These are phyloP conservation scores for Serinus canaria DNA, from an alignment of 2,113 vertebrate genomes.

Conservation along the genomic window DNA sequence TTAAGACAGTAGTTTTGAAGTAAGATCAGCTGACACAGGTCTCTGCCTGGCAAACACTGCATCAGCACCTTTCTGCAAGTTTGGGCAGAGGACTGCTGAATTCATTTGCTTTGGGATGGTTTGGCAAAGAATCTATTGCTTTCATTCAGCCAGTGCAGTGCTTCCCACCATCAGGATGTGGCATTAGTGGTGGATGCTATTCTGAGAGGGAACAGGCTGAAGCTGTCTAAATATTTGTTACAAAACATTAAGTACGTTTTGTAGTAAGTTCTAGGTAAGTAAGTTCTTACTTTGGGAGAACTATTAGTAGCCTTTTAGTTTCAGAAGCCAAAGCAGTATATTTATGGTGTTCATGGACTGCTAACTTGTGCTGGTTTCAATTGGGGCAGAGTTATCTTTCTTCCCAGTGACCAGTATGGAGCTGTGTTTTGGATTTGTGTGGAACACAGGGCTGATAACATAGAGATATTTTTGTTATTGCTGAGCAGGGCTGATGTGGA, in stretches of 20 bases:
- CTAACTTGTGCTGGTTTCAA: background rate
- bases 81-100: background rate
- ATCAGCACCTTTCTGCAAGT: background rate
- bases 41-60: background rate
- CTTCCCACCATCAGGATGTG: background rate
- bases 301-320: background rate
- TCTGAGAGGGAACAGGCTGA: background rate
- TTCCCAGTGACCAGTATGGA: too few species aligned
- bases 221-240: background rate
- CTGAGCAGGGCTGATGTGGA: background rate
- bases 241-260: background rate
- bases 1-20: background rate
- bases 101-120: background rate
- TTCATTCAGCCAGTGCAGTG: background rate
- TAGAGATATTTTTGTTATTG: background rate
- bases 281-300: background rate
- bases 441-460: background rate
- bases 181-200: background rate
- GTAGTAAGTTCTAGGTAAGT: too few species aligned
- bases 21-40: background rate
- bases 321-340: background rate
- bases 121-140: background rate
- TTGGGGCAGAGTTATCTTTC: background rate
- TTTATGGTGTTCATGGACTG: background rate
- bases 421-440: background rate